These are phyloP conservation scores for Cyaniris semiargus DNA, from an alignment of 2,888 invertebrate genomes.

Conservation along the genomic window DNA sequence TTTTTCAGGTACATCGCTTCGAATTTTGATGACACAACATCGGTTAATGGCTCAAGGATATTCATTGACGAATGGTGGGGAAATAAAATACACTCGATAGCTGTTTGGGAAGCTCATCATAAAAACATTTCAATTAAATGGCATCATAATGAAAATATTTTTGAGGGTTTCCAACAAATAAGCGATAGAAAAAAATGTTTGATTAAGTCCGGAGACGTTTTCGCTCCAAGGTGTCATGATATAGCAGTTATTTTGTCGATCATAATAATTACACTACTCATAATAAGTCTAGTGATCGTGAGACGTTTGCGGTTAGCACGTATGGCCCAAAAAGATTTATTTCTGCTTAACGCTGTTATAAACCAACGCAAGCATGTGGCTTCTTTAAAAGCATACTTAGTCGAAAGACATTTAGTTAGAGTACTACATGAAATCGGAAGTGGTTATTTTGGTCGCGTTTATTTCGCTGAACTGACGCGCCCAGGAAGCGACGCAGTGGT, in stretches of 20 bases:
- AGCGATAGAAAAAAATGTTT: conserved; percentile 35
- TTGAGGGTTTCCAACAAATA: background rate
- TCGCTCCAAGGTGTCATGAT: conserved; percentile 83
- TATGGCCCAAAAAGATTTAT: conserved; percentile 41
- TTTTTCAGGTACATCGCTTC: conserved; percentile 33
- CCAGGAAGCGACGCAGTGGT: conserved; percentile 64
- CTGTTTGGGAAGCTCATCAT: conserved; percentile 31
- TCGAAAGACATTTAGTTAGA: conserved; percentile 48
- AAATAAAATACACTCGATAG: conserved; percentile 21
- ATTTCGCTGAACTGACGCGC: conserved; percentile 51
- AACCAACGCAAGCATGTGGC: conserved; percentile 46
- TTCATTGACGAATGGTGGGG: conserved; percentile 44
- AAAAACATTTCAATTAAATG: conserved; percentile 21
- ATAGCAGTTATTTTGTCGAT: conserved; percentile 74
- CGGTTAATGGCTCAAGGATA: conserved; percentile 35
- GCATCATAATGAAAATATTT: background rate
- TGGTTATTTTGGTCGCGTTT: conserved; percentile 60
- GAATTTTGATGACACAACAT: conserved; percentile 24
- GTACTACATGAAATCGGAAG: conserved; percentile 54
- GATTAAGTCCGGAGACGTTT: conserved; percentile 56
- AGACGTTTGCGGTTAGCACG: conserved; percentile 75
- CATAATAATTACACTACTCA: conserved; percentile 76
- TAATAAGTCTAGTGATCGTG: conserved; percentile 82
- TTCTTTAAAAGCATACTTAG: conserved; percentile 45
- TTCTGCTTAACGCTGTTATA: conserved; percentile 43